Evolutionary conservation across 1,140 invertebrate species (phyloP).

Genomic region (Dufourea novaeangliae): DNA sequence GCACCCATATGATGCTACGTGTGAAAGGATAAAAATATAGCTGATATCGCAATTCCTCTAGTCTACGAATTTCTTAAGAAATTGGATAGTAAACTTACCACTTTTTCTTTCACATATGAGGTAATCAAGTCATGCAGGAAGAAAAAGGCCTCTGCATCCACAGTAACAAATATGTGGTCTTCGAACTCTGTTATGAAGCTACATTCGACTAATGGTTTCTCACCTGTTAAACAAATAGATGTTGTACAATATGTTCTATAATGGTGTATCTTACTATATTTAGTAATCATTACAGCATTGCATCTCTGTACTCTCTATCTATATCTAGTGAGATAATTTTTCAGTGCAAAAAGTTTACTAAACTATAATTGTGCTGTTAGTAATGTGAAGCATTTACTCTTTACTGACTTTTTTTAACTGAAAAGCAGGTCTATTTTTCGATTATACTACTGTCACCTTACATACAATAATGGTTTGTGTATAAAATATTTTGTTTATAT

Average conservation of each 20-base stretch:
- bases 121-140: constrained; percentile 98
- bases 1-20: constrained; percentile 73
- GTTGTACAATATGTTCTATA: not conserved
- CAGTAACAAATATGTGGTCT: constrained; percentile 98
- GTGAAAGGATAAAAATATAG: constrained; percentile 50
- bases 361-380: not conserved
- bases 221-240: constrained; percentile 82
- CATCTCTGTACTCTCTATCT: not conserved
- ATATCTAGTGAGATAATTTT: not conserved
- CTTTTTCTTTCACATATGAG: constrained; percentile 95
- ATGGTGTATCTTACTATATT: not conserved
- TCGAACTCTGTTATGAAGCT: constrained; percentile 99
- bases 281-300: not conserved
- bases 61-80: not conserved
- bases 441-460: no score
- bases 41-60: not conserved
- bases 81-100: constrained; percentile 83
- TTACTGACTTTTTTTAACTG: no score
- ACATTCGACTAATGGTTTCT: constrained; percentile 95
- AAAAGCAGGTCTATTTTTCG: no score
- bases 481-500: no score
- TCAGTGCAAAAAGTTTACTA: not conserved
- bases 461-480: no score
- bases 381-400: not conserved
- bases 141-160: constrained; percentile 98